A percentile compares a stretch with the other conserved stretches of the same genome.
Evolutionary conservation across 2,113 vertebrate species (phyloP).

Genomic region (Cygnus atratus): DNA sequence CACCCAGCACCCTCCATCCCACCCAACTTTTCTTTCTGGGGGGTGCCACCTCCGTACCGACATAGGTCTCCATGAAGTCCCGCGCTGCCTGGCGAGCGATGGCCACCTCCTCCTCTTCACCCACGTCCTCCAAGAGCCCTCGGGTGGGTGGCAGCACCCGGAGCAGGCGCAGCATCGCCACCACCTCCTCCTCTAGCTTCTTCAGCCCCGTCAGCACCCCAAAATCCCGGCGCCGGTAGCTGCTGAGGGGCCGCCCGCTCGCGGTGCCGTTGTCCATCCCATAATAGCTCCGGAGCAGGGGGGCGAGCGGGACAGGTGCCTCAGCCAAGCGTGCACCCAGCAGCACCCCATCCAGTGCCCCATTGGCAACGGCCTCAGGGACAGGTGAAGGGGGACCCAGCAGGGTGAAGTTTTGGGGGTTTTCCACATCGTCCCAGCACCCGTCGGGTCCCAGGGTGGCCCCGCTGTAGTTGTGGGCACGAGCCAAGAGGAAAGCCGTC

Average conservation of each 20-base stretch:
- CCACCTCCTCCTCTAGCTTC: slow-evolving; percentile 71
- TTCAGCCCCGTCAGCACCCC: not conserved
- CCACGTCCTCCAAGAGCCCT: slow-evolving; percentile 10
- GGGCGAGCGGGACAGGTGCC: slow-evolving; percentile 54
- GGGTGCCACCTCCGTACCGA: slow-evolving; percentile 72
- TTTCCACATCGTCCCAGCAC: slow-evolving; percentile 83
- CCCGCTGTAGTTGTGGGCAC: rapidly evolving
- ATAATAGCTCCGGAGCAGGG: slow-evolving; percentile 80
- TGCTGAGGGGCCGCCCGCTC: slow-evolving; percentile 65
- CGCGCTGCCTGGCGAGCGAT: slow-evolving; percentile 53
- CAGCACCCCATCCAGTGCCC: slow-evolving; percentile 86
- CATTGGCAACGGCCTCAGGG: slow-evolving; percentile 80
- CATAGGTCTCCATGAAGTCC: slow-evolving; percentile 78
- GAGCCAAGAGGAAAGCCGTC: slow-evolving; percentile 58
- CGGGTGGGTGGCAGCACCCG: not conserved
- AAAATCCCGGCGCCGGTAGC: slow-evolving; percentile 77
- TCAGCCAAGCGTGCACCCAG: slow-evolving; percentile 73
- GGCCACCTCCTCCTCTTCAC: not conserved
- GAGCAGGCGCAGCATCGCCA: slow-evolving; percentile 62
- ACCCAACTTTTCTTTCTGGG: not conserved
- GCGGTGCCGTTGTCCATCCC: not conserved
- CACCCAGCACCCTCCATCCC: not conserved
- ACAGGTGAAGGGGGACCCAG: slow-evolving; percentile 36
- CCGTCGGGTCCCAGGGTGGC: slow-evolving; percentile 72
- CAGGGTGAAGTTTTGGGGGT: slow-evolving; percentile 80